Conservation (phyloP, 2,888 invertebrate genomes). For the Timandra comae region DNA sequence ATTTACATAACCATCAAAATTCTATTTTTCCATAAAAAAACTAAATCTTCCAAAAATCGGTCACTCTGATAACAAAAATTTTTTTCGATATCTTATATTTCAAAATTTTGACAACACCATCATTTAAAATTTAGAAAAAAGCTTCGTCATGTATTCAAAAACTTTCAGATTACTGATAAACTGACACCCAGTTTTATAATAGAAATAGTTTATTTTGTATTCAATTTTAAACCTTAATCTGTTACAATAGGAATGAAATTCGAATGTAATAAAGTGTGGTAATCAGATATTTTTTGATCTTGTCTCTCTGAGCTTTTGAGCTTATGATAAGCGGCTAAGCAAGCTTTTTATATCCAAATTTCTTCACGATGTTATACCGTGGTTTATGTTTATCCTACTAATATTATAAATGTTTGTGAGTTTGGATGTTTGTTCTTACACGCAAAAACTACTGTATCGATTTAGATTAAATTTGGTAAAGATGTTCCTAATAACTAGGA, state of each 20-base stretch:
- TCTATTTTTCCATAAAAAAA: too few relatives aligned
- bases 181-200: conserved; percentile 17
- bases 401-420: too few relatives aligned
- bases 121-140: conserved; percentile 15
- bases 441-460: too few relatives aligned
- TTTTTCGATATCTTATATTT: too few relatives aligned
- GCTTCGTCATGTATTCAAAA: conserved; percentile 29
- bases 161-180: conserved; percentile 25
- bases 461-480: too few relatives aligned
- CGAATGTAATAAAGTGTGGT: conserved; percentile 5
- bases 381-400: conserved; percentile 1
- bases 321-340: conserved; percentile 36
- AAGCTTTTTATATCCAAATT: conserved; percentile 36
- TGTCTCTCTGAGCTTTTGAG: conserved; percentile 42
- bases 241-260: conserved; percentile 4
- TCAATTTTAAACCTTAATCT: conserved; percentile 7
- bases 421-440: too few relatives aligned
- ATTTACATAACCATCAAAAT: too few relatives aligned
- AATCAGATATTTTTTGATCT: conserved; percentile 37
- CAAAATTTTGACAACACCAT: too few relatives aligned
- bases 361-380: conserved; percentile 15
- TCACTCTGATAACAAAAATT: too few relatives aligned
- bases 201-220: conserved; percentile 3
- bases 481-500: too few relatives aligned
- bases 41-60: too few relatives aligned